Evolutionary conservation across 1,140 invertebrate genomes (phyloP), one percentile per base, ranked within the genome.

Genomic region (Pararge aegeria): DNA sequence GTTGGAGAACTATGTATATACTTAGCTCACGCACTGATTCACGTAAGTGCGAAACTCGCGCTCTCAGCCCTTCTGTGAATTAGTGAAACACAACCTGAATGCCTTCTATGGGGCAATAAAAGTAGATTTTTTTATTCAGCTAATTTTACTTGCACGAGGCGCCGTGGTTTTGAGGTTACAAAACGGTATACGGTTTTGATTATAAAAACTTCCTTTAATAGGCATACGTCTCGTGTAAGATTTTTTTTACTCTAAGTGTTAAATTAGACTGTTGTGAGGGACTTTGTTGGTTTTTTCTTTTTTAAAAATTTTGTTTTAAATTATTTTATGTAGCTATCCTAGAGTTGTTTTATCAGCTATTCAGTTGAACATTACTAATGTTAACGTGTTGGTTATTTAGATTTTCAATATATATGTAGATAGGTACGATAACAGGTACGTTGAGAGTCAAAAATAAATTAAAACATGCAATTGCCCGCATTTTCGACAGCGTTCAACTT

Each of bases 11-110:
- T 82, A 81, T 83, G 76, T 69, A 74, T 78, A 76, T 80, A 82
- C 78, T 82, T 78, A 75, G 73, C 73, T 80, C 77, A 86, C 76
- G 80, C 80, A 76, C 81, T 80, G 79, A 83, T 81, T 84, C 72
- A 79, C 70, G 74, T 78, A 83, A 83, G 83, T 87, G 83, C 78
- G 81, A 87, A 87, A 83, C 73, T 79, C 73, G 79, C 79, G 72
- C 83, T 80, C 77, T 81, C 82, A 66, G 75, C 73, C 70, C 73
- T 75, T 75, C 72, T 80, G 75, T 83, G 80, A 81, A 81, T 83
- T 81, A 79, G 68, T 73, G 76, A 75, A 75, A 86, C 80, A 86
- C 75, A 82, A 76, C 73, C 78, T 86, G 78, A 83, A 86, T 84
- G 68, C 72, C 73, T 78, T 82, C 70, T 78, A 80, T 78, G 72